These are phyloP conservation scores for Arothron firmamentum DNA, from an alignment of 2,113 vertebrate species.

Conservation along the genomic window DNA sequence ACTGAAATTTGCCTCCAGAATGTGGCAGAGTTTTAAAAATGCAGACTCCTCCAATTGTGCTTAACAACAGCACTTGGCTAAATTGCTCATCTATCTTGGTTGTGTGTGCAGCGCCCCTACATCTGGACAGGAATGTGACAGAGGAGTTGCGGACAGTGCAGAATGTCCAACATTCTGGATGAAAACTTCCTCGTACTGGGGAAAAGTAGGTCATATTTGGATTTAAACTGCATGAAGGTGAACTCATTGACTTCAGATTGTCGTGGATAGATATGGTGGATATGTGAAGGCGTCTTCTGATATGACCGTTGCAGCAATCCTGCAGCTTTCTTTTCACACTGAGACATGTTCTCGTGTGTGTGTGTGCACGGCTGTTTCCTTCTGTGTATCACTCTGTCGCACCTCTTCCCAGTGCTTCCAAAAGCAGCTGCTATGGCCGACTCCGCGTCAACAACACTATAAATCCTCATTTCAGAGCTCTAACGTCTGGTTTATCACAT, in stretches of 20 bases:
- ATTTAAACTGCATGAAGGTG: constrained; percentile 1
- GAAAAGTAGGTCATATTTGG: not conserved
- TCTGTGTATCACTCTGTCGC: constrained; percentile 10
- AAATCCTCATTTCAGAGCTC: constrained; percentile 59
- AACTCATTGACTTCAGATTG: too few species aligned
- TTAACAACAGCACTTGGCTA: too few species aligned
- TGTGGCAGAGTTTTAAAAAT: too few species aligned
- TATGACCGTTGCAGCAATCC: constrained; percentile 27
- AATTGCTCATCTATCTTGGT: too few species aligned
- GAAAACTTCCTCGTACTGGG: too few species aligned
- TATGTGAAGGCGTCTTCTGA: constrained; percentile 5
- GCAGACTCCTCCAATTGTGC: too few species aligned
- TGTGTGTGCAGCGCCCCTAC: too few species aligned
- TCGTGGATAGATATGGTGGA: too few species aligned
- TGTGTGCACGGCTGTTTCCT: constrained; percentile 8
- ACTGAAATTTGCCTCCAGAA: too few species aligned
- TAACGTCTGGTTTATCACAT: constrained; percentile 46
- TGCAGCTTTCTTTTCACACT: constrained; percentile 39
- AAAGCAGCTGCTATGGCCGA: constrained; percentile 53
- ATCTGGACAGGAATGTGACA: too few species aligned
- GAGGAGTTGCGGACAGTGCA: too few species aligned
- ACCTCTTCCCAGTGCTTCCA: constrained; percentile 40
- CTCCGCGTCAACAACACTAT: constrained; percentile 63
- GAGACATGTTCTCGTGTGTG: constrained; percentile 46
- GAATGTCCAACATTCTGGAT: too few species aligned